phyloP scores from a whole-genome alignment of 2,113 vertebrate genomes.

The Oryzias woworae region DNA sequence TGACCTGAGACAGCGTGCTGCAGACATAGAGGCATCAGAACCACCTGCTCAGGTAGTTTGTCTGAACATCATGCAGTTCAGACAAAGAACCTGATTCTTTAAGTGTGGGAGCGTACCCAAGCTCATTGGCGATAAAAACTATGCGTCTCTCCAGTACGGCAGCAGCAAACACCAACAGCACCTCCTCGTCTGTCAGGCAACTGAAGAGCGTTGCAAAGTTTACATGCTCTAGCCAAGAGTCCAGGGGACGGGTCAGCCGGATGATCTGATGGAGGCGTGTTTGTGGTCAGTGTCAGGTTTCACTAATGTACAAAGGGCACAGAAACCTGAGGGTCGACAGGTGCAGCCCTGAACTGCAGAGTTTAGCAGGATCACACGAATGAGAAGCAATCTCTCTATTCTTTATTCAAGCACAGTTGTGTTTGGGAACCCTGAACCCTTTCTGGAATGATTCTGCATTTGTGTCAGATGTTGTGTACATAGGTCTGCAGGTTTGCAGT shows the following conservation, averaged over 20 bases:
- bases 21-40: conserved; percentile 10
- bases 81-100: too few relatives aligned
- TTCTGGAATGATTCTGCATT: too few relatives aligned
- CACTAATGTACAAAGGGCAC: too few relatives aligned
- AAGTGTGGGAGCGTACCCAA: conserved; percentile 76
- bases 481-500: too few relatives aligned
- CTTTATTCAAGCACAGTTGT: too few relatives aligned
- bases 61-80: too few relatives aligned
- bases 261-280: conserved; percentile 81
- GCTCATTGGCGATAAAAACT: conserved; percentile 89
- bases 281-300: not conserved
- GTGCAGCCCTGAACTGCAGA: too few relatives aligned
- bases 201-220: conserved; percentile 84
- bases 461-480: too few relatives aligned
- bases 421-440: too few relatives aligned
- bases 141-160: conserved; percentile 88
- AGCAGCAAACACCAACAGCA: conserved; percentile 88
- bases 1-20: conserved; percentile 91
- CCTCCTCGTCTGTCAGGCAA: conserved; percentile 81
- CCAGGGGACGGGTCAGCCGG: conserved; percentile 86
- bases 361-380: too few relatives aligned
- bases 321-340: too few relatives aligned
- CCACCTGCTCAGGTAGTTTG: not conserved
- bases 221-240: conserved; percentile 93
- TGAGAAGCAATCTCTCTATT: too few relatives aligned